Evolutionary conservation across 1,140 invertebrate species (phyloP), one percentile per base, ranked within the genome.

Genomic region (Bombus terrestris): DNA sequence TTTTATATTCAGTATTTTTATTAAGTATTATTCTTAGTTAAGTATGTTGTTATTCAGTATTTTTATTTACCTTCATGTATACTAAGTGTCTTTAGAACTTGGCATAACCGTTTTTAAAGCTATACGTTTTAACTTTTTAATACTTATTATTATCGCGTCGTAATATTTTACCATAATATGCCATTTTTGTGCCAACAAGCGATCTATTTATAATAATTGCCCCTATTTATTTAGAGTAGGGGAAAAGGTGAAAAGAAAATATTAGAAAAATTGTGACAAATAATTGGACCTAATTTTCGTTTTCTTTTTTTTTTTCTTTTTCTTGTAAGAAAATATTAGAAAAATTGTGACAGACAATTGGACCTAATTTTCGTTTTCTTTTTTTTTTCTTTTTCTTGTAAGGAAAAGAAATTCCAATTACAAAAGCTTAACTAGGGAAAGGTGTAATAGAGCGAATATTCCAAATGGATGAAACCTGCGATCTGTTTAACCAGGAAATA

Each of bases 381-480:
- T 35, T 47, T 47, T 5, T 53, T 47, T 47, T 18, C 18, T 53
- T 18, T 53, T 0, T 43, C 12, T 5, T 5, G 5, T 22, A 53
- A 22, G 18, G 18, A 53, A 53, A 22, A 53, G 18, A 53, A 53
- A 53, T 53, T 53, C 47, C 47, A 22, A 53, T 18, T 1, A 53
- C 47, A 8, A 53, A 53, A 0, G 18, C 18, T 72, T 41, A 41
- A n/a, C 15, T 3, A 22, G 6, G n/a, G 13, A 79, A 87, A 57
- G 59, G 47, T 57, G 35, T 87, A 88, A 87, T 84, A 53, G 81
- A 88, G 83, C 88, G 78, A 83, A 59, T 64, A 71, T 87, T 89
- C 89, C 71, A 87, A 81, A 53, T 39, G 73, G n/a, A 39, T 69
- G 80, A 66, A 83, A 81, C 69, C 79, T 78, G 72, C 83, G 88